Evolutionary conservation across 2,113 vertebrate genomes (phyloP), one percentile per base, ranked within the genome.

Genomic region (Cheirogaleus medius): DNA sequence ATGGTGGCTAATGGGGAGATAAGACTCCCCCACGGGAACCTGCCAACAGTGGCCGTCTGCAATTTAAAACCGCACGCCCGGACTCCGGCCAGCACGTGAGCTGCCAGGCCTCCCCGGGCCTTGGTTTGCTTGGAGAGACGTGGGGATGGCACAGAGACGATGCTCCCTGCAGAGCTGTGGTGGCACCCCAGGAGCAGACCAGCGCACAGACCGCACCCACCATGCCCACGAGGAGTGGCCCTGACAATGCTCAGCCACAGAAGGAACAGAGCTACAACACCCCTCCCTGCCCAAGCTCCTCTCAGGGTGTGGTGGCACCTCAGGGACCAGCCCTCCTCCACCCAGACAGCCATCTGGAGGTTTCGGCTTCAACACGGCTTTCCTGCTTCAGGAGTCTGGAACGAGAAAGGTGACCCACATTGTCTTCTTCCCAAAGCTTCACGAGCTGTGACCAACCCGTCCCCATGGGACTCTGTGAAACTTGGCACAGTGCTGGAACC

Each of bases 141-240:
- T 6, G 64, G 47, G 56, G 3, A 14, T 15, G 56, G 15, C 34
- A 27, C 13, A 52, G 27, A 42, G 20, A 34, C 11, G 49, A n/a
- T 2, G 13, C 34, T 17, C 25, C 29, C 25, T 6, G 1, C 0
- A 9, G 12, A 47, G 29, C 29, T 32, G 56, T 3, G 0, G 3
- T 1, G 23, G 37, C 27, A 29, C 60, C 52, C 68, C 0, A 18
- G 23, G 49, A 47, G 8, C 17, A 71, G 63, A 56, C 3, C 14
- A 6, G 17, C 0, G 18, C 12, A 29, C 11, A 6, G 49, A 37
- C 11, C 6, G 10, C 58, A 60, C 74, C 68, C 34, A 78, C 27
- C 3, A 3, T 66, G 71, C 71, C 58, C 54, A 3, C 0, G 17
- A 68, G 34, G 56, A 47, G 47, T 6, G 42, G 73, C 84, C 49